Evolutionary conservation across 1,140 invertebrate genomes (phyloP), one percentile per base, ranked within the genome.

Genomic region (Lethocerus indicus): DNA sequence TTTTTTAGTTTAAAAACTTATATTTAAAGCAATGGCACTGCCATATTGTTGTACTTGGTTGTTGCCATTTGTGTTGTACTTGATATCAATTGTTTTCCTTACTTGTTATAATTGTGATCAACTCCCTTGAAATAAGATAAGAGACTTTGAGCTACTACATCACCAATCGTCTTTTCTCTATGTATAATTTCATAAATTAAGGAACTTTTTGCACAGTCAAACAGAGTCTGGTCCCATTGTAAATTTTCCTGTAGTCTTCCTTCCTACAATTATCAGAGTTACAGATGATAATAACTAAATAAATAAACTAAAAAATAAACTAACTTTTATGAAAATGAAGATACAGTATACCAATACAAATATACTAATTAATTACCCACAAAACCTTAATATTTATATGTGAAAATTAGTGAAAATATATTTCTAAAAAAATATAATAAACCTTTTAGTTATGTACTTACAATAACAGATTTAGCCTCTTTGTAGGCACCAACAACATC

Each of bases 141-240:
- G 9, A 91, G 62, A 0, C 84, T 86, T 50, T 83, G 72, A 14
- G 63, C 58, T 1, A 85, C 75, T 1, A 81, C 71, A 58, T 80
- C 73, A 1, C 79, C 73, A 1, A 89, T 74, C 47, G 76, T 83
- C 56, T 85, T 81, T 63, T 90, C 83, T 52, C 74, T 66, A 52
- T 82, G 75, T 49, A 92, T 83, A 7, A 88, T 75, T 61, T 90
- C 80, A 65, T 82, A 92, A 37, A 91, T 76, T 2, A 88, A 64
- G 12, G 86, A 88, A 58, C 84, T 85, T 59, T 79, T 83, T 0
- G 86, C 87, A 0, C 85, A 83, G 56, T 83, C 82, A 49, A 90
- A 75, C 29, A 90, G 64, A 40, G 79, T 72, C 23, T 71, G 66
- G 39, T 86, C 79, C 73, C 87, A 85, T 29, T 71, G 65, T 3